A percentile compares a stretch with the other conserved stretches of the same genome.
Conservation (phyloP, 2,888 invertebrate species). For the Pristionchus fissidentatus region DNA sequence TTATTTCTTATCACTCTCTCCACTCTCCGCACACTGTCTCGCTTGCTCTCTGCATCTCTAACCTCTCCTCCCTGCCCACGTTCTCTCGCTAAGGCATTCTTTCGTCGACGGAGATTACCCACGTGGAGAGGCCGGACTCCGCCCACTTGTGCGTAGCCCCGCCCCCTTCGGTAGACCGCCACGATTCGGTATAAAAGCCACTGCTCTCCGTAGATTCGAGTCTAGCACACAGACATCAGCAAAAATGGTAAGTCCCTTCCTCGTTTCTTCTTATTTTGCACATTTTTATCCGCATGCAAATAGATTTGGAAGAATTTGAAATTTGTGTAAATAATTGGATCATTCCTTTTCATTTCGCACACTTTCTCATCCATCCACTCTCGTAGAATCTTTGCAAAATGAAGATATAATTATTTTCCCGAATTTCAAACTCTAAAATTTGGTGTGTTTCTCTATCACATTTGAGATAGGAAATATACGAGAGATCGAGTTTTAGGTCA, state of each 20-base stretch:
- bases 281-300: background rate
- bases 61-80: background rate
- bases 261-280: background rate
- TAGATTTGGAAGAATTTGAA: background rate
- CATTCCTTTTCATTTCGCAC: background rate
- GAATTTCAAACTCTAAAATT: background rate
- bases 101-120: constrained; percentile 26
- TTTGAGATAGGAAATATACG: background rate
- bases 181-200: constrained; percentile 11
- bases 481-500: background rate
- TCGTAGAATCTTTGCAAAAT: background rate
- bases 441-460: background rate
- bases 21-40: background rate
- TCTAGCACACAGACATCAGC: background rate
- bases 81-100: constrained; percentile 16
- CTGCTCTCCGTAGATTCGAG: background rate
- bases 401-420: background rate
- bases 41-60: constrained; percentile 39
- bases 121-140: constrained; percentile 29
- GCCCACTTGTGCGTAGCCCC: background rate
- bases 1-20: constrained; percentile 15
- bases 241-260: background rate
- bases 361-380: background rate
- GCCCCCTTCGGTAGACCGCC: background rate
- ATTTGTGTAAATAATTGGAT: background rate